Percentiles rank a stretch among this genome's conserved stretches.
Conservation (phyloP, 2,113 vertebrate genomes). For the Loxodonta africana region DNA sequence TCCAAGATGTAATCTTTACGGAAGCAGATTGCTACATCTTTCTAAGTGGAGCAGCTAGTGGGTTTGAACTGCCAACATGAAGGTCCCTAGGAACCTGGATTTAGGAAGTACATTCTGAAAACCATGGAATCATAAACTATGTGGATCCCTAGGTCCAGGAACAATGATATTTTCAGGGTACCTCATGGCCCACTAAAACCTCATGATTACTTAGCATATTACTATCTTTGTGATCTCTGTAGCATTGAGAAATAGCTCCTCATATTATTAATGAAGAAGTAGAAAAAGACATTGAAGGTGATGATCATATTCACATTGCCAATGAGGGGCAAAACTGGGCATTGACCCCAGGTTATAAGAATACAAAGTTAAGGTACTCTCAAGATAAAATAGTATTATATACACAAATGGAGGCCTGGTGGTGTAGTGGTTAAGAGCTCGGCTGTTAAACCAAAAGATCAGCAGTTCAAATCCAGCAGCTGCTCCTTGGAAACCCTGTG, state of each 20-base stretch:
- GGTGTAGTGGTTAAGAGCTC: too few species aligned
- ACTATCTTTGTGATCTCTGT: not conserved
- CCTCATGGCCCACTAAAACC: not conserved
- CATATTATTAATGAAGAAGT: not conserved
- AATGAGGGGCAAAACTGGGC: not conserved
- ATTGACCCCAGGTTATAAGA: conserved; percentile 33
- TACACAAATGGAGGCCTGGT: too few species aligned
- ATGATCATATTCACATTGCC: not conserved
- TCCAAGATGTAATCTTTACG: too few species aligned
- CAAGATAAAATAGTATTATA: not conserved
- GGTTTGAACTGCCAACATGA: not conserved
- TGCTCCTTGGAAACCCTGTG: too few species aligned
- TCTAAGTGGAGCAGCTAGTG: too few species aligned
- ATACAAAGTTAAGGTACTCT: conserved; percentile 20
- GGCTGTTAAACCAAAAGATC: too few species aligned
- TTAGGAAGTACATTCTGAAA: not conserved
- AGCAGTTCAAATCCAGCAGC: too few species aligned
- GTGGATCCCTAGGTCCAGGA: not conserved
- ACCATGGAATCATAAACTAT: not conserved
- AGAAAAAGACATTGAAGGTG: not conserved
- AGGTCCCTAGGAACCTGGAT: not conserved
- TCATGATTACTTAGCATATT: not conserved
- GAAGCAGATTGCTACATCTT: too few species aligned
- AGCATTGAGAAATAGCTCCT: not conserved
- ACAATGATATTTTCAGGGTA: not conserved